Evolutionary conservation across 1,140 invertebrate species (phyloP).

Genomic region (Wasmannia auropunctata): DNA sequence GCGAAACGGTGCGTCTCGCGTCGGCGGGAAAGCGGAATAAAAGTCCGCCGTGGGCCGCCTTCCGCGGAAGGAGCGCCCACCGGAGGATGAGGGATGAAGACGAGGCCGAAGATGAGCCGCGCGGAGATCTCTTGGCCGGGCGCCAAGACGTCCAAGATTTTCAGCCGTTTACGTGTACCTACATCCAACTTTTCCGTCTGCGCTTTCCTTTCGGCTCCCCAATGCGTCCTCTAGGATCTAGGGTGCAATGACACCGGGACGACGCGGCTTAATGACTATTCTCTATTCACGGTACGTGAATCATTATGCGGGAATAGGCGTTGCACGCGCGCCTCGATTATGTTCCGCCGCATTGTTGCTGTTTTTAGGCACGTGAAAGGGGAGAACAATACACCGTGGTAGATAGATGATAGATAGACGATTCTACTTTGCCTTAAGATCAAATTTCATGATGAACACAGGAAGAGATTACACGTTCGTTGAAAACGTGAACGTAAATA

Average conservation of each 20-base stretch:
- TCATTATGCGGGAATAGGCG: slow-evolving; percentile 52
- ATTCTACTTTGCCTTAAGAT: neutral
- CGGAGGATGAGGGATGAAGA: slow-evolving; percentile 65
- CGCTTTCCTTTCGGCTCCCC: slow-evolving; percentile 60
- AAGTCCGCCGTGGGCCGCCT: slow-evolving; percentile 53
- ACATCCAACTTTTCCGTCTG: slow-evolving; percentile 70
- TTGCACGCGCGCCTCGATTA: slow-evolving; percentile 33
- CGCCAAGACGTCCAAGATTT: slow-evolving; percentile 73
- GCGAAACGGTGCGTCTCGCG: slow-evolving; percentile 16
- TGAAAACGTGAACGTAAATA: neutral
- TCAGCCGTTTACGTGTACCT: slow-evolving; percentile 77
- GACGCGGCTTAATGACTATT: slow-evolving; percentile 65
- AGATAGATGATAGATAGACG: neutral
- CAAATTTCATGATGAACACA: neutral
- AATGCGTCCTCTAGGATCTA: slow-evolving; percentile 67
- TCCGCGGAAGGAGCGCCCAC: slow-evolving; percentile 54
- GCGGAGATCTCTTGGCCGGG: slow-evolving; percentile 70
- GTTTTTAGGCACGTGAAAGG: slow-evolving; percentile 2
- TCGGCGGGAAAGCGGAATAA: slow-evolving; percentile 22
- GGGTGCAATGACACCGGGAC: slow-evolving; percentile 71
- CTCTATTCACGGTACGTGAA: slow-evolving; percentile 70
- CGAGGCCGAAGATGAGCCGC: slow-evolving; percentile 66
- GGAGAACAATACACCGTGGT: neutral
- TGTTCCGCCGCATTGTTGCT: slow-evolving; percentile 41
- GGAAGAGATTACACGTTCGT: neutral